These are phyloP conservation scores for Drosophila kambysellisi DNA, from an alignment of 2,888 invertebrate species.

Conservation along the genomic window DNA sequence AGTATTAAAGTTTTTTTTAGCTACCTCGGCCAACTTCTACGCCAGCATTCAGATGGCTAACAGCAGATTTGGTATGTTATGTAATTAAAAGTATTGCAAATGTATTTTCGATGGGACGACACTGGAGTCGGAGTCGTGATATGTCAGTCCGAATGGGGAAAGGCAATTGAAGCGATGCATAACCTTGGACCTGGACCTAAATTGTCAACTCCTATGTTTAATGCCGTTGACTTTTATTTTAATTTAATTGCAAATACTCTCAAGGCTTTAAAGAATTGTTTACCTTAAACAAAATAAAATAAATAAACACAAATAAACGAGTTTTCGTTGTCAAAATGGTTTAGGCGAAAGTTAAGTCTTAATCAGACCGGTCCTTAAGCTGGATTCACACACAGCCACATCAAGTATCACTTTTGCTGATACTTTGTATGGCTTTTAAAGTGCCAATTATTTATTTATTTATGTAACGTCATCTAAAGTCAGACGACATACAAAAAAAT, in stretches of 20 bases:
- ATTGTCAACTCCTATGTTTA: slow-evolving; percentile 30
- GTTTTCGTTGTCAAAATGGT: background rate
- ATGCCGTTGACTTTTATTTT: slow-evolving; percentile 27
- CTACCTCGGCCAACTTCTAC: background rate
- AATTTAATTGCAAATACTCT: slow-evolving; percentile 12
- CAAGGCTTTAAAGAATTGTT: background rate
- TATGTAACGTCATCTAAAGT: background rate
- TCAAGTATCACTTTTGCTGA: background rate
- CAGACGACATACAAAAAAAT: background rate
- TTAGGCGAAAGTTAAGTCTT: background rate
- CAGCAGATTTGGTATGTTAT: slow-evolving; percentile 15
- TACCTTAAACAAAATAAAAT: background rate
- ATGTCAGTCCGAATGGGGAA: slow-evolving; percentile 48
- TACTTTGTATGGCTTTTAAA: background rate
- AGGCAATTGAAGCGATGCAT: slow-evolving; percentile 31
- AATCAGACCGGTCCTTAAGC: background rate
- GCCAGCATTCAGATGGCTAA: slow-evolving; percentile 11
- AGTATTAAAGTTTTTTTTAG: slow-evolving; percentile 9
- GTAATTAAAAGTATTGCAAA: slow-evolving; percentile 51
- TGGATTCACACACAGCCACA: background rate
- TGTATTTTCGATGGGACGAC: slow-evolving; percentile 10
- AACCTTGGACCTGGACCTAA: slow-evolving; percentile 52
- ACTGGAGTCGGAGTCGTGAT: slow-evolving; percentile 46
- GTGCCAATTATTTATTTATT: background rate
- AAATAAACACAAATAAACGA: background rate